These are phyloP conservation scores for Anthopleura xanthogrammica DNA, from an alignment of 92 coral and sea anemone species.

Conservation along the genomic window DNA sequence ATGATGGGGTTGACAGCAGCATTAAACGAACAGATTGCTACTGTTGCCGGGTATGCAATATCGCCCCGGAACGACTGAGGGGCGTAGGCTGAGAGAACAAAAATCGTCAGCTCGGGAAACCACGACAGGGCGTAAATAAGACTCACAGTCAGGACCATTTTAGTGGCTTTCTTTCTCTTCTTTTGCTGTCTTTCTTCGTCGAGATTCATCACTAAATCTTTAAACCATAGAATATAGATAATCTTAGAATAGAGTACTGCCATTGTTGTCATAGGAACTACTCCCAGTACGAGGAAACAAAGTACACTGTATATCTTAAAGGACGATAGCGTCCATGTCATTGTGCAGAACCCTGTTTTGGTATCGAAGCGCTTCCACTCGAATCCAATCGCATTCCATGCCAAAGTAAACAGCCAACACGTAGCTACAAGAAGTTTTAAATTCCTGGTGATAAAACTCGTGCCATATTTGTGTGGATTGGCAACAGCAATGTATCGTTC, in stretches of 20 bases:
- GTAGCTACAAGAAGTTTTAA: constrained; percentile 17
- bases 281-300: constrained; percentile 30
- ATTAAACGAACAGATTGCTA: constrained; percentile 50
- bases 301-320: constrained; percentile 41
- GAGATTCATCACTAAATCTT: constrained; percentile 2
- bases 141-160: constrained; percentile 54
- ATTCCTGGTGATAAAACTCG: constrained; percentile 23
- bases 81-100: constrained; percentile 33
- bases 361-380: constrained; percentile 31
- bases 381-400: constrained; percentile 30
- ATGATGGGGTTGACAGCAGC: constrained; percentile 69
- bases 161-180: constrained; percentile 37
- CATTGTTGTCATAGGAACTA: constrained; percentile 35
- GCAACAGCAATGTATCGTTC: constrained; percentile 61
- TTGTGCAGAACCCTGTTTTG: constrained; percentile 18
- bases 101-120: constrained; percentile 48
- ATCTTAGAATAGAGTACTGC: constrained; percentile 27
- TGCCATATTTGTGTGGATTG: constrained; percentile 41
- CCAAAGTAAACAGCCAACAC: constrained; percentile 42
- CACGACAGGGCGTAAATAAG: constrained; percentile 29
- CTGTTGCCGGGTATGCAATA: constrained; percentile 44
- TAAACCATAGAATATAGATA: constrained; percentile 36
- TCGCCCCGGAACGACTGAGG: constrained; percentile 30
- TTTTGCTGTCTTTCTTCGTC: constrained; percentile 12
- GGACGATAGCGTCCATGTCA: constrained; percentile 19